Base-by-base conservation (phyloP, 2,113 vertebrate species). In the Sminthopsis crassicaudata region DNA sequence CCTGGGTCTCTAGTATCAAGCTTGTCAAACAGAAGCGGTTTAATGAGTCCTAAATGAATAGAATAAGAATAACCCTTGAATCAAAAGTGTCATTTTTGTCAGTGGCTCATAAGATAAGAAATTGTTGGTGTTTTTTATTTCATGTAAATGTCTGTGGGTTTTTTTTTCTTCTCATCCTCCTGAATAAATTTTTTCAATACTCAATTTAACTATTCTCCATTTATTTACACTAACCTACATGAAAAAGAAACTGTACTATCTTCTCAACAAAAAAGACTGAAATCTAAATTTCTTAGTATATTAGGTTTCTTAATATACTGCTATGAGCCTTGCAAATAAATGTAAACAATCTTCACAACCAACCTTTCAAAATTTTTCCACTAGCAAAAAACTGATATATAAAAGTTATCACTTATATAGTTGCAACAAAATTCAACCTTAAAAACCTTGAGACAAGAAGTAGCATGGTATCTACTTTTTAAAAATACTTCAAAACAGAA, bases 301-400 rank as follows among this genome's bases (percentile, higher is more conserved):
- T 54, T 57, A 96, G 91, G 26, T 3, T 67, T 94, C 95, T 92
- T 30, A 95, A 48, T 90, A 92, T 91, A 92, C 16, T 94, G 19
- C 67, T 89, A 94, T 53, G 93, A 95, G 94, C 46, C 91, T 3
- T 91, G 11, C 84, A 84, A 93, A 76, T 36, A 60, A 94, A 93
- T 92, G 26, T 53, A 96, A 90, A 92, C 19, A 94, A 54, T 14
- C 90, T 94, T 96, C 6, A 93, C 46, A 90, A 46, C 53, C 42
- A 91, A 90, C 89, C 53, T 84, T 60, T 91, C 60, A 95, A n/a
- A 51, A 92, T 51, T 89, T 55, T 12, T 54, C 36, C 84, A 51
- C 53, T 90, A 94, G 92, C 60, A 93, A 91, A 0, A 92, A 42
- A 90, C 8, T 14, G 89, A 53, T 52, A 92, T 60, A 91, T 76